Percentiles rank a stretch among this genome's conserved stretches.
These are phyloP conservation scores for Colinus virginianus DNA, from an alignment of 2,113 vertebrate species.

Conservation along the genomic window DNA sequence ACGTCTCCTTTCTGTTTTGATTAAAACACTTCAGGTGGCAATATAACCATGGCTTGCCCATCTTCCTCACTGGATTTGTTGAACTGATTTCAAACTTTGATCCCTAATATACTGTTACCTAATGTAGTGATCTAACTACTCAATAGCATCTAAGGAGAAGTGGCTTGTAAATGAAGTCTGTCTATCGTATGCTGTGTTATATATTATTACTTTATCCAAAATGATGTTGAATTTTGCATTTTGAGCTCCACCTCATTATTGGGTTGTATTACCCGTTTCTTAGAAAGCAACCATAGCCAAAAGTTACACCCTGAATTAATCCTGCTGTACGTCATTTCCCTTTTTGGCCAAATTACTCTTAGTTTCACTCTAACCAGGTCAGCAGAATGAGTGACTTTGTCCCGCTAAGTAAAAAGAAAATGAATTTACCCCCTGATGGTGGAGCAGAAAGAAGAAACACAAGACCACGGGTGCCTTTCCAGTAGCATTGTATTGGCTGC, in stretches of 20 bases:
- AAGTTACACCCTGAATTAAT: conserved; percentile 27
- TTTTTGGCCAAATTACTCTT: not conserved
- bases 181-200: not conserved
- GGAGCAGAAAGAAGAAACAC: not conserved
- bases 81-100: conserved; percentile 33
- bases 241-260: not conserved
- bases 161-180: not conserved
- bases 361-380: not conserved
- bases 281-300: not conserved
- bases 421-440: not conserved
- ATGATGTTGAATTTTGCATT: not conserved
- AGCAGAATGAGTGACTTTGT: not conserved
- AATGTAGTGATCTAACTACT: not conserved
- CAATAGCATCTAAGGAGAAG: not conserved
- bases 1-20: not conserved
- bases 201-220: not conserved
- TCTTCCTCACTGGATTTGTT: conserved; percentile 4
- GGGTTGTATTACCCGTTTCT: not conserved
- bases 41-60: not conserved
- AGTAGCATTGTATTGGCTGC: not conserved
- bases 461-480: not conserved
- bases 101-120: conserved; percentile 12
- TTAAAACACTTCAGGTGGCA: not conserved
- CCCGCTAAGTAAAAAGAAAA: not conserved
- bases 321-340: not conserved